Base-by-base conservation (phyloP, 1,140 invertebrate genomes). In the Archivesica marissinica region DNA sequence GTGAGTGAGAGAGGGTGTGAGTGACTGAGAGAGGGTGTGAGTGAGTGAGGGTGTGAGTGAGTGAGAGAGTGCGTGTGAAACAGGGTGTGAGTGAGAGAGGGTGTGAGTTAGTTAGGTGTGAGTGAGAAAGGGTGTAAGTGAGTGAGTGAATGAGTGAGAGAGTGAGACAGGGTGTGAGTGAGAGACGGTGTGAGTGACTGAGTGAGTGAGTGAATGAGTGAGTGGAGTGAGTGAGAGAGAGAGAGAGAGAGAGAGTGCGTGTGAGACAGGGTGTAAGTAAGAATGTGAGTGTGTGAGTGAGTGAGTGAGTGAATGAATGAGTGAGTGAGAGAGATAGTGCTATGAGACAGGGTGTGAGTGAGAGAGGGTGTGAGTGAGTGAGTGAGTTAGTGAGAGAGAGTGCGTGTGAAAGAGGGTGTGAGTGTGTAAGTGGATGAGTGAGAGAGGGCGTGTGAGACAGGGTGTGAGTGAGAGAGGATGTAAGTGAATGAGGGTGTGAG, bases 401-500 rank as follows among this genome's bases (percentile, higher is more conserved):
- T 11, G 35, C 11, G 28, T 66, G 61, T 9, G 33, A 9, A n/a
- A 4, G 17, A 11, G 61, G 7, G 61, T 33, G 61, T 66, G 61
- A 35, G 61, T 30, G 33, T 33, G 33, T 66, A 33, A 35, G 61
- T 66, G 61, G 4, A 33, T 33, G 33, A 9, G 33, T 9, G 23
- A 33, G 23, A 66, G 61, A 35, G 33, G 35, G 25, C 35, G 35
- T 11, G 61, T 35, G 35, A 30, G 33, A 28, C 11, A 66, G 23
- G 6, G 61, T 4, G 33, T 66, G 61, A 66, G 15, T n/a, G 61
- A 30, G 23, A n/a, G 61, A 28, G 61, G 7, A 41, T 13, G 41
- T 11, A 25, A 15, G 70, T 20, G 70, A 74, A 38, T 15, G 70
- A 44, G 70, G 7, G 70, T n/a, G 11, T 11, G 70, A 74, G 70